Conservation (phyloP, 2,797 vertebrate genomes). For the Tolypeutes matacus region DNA sequence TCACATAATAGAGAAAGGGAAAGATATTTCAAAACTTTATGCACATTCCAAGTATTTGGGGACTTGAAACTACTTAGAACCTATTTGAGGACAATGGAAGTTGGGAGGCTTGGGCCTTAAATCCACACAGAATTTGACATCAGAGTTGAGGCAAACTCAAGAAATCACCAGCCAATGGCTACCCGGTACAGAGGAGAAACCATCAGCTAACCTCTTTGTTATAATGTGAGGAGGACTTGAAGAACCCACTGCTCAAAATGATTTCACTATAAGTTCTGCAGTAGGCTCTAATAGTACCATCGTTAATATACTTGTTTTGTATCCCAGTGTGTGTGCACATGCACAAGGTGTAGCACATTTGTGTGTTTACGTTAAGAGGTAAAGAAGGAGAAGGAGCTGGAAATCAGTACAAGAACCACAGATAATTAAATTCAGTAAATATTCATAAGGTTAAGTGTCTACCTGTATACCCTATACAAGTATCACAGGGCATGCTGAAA, state of each 20-base stretch:
- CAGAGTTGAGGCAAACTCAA: conserved; percentile 4
- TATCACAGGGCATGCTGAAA: not conserved
- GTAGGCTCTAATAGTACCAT: not conserved
- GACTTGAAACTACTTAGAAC: not conserved
- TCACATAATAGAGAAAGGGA: not conserved
- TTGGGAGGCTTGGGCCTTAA: not conserved
- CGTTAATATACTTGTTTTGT: not conserved
- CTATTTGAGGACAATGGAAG: not conserved
- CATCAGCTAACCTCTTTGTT: not conserved
- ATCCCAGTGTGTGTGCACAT: not conserved
- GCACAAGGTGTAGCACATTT: not conserved
- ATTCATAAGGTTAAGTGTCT: not conserved
- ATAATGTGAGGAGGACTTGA: not conserved
- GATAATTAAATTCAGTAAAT: not conserved
- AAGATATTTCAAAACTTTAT: conserved; percentile 7
- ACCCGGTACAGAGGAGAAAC: not conserved
- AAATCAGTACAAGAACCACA: not conserved
- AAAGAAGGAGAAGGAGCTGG: not conserved
- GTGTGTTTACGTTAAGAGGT: not conserved
- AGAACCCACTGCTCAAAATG: not conserved
- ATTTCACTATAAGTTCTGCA: not conserved
- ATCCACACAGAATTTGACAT: not conserved
- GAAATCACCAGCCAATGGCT: not conserved
- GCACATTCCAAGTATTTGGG: not conserved
- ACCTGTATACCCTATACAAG: not conserved